Base-by-base conservation (phyloP, 64 coral and sea anemone species). In the Stichodactyla helianthus region DNA sequence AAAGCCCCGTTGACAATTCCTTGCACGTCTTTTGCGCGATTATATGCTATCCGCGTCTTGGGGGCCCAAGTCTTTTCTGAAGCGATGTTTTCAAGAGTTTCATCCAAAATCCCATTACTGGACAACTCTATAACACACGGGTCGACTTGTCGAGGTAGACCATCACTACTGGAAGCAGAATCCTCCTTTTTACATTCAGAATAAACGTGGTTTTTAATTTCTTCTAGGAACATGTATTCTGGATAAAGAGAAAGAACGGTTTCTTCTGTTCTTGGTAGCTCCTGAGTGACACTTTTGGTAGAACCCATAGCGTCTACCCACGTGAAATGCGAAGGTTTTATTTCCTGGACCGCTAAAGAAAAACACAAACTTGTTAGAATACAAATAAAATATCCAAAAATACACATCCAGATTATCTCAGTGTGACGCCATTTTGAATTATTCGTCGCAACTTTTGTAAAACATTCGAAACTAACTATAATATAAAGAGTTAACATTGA, bases 1-100 rank as follows among this genome's bases (percentile, higher is more conserved):
- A 63, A 54, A 27, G 93, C 88, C 27, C 94, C 88, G 15, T 95
- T 95, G 12, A 93, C 51, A 6, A 89, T 85, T 0, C 71, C 90
- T 62, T 95, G 94, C 15, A 93, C 62, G 84, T 95, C 67, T 25
- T 80, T 59, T 28, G 56, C 82, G 26, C 85, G 44, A 22, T 52
- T 74, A 11, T 27, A 23, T 15, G 68, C 68, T 12, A 74, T 23
- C 23, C 68, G 25, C 25, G 6, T 67, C 77, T 15, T 79, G 31
- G 14, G 19, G 5, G 76, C 14, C 13, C 7, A 44, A 82, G 14
- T 14, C 55, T 77, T 16, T 82, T 82, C 17, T 10, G 7, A 5
- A 10, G 52, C 79, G 5, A 53, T 16, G 16, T 20, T 12, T 57
- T 57, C 17, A 9, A 54, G 25, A 82, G 51, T 82, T 18, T 82